Evolutionary conservation across 2,113 vertebrate genomes (phyloP).

Genomic region (Hemiscyllium ocellatum): DNA sequence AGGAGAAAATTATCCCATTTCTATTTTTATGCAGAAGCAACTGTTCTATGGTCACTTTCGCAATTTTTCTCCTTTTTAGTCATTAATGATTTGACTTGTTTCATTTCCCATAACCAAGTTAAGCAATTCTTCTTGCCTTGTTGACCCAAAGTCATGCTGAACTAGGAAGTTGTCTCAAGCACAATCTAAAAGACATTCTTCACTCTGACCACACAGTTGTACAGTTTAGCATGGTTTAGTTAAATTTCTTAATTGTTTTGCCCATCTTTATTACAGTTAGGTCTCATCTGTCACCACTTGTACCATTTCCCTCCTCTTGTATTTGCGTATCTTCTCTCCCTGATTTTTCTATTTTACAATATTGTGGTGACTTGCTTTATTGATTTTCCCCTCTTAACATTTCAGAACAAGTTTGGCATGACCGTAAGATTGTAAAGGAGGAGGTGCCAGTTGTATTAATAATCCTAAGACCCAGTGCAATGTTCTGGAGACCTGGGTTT

Average conservation of each 20-base stretch:
- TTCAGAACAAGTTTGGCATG: no score
- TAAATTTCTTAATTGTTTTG: neutral
- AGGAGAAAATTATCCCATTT: neutral
- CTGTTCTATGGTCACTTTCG: neutral
- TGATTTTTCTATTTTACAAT: neutral
- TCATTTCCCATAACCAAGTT: neutral
- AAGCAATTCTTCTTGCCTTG: neutral
- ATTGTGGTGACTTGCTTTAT: neutral
- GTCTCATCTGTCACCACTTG: neutral
- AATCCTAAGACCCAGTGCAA: no score
- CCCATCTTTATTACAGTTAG: neutral
- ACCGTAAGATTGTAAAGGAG: no score
- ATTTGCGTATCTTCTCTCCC: neutral
- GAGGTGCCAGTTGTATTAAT: no score
- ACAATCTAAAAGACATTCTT: neutral
- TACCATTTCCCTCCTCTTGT: neutral
- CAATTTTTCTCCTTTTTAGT: neutral
- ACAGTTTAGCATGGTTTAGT: neutral
- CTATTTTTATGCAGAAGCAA: neutral
- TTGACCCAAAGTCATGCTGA: neutral
- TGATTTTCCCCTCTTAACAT: neutral
- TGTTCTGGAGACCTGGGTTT: no score
- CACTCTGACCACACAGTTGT: neutral
- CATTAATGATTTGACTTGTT: slow-evolving; percentile 5
- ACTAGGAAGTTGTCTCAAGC: neutral